phyloP scores from a whole-genome alignment of 2,888 invertebrate species.

The Pediacus dermestoides region DNA sequence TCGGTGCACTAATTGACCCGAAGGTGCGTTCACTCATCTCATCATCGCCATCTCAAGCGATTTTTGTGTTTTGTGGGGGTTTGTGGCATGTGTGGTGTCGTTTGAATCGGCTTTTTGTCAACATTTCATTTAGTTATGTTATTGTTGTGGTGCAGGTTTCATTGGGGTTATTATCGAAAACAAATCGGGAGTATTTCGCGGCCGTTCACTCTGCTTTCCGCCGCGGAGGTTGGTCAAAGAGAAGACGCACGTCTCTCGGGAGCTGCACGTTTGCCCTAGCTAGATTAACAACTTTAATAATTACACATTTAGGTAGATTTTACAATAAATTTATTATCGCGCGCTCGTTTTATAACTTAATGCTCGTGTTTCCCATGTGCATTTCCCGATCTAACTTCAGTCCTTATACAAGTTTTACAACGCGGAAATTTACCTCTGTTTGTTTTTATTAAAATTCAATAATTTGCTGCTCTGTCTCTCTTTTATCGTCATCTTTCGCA shows the following conservation, averaged over 20 bases:
- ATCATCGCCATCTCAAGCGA: constrained; percentile 37
- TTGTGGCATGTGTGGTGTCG: constrained; percentile 47
- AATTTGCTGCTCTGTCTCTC: too few relatives aligned
- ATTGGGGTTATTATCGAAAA: constrained; percentile 12
- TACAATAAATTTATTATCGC: too few relatives aligned
- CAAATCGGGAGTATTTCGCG: constrained; percentile 23
- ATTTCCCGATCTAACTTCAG: too few relatives aligned
- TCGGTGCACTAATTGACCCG: constrained; percentile 54
- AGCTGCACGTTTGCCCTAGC: constrained; percentile 35
- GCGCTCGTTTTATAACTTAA: too few relatives aligned
- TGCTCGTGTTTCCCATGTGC: too few relatives aligned
- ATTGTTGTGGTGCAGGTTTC: constrained; percentile 14
- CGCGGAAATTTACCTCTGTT: too few relatives aligned
- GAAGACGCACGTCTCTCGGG: constrained; percentile 23
- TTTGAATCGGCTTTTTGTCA: constrained; percentile 35
- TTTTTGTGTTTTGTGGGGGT: too few relatives aligned
- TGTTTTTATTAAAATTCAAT: too few relatives aligned
- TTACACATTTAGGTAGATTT: too few relatives aligned
- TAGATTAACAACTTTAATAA: constrained; percentile 37
- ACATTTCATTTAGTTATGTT: constrained; percentile 14
- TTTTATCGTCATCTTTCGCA: too few relatives aligned
- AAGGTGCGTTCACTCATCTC: constrained; percentile 45
- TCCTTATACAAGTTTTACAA: too few relatives aligned
- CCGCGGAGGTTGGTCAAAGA: constrained; percentile 16
- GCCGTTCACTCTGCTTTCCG: constrained; percentile 34